Conservation (phyloP, 2,113 vertebrate species). For the Rousettus leschenaultii region DNA sequence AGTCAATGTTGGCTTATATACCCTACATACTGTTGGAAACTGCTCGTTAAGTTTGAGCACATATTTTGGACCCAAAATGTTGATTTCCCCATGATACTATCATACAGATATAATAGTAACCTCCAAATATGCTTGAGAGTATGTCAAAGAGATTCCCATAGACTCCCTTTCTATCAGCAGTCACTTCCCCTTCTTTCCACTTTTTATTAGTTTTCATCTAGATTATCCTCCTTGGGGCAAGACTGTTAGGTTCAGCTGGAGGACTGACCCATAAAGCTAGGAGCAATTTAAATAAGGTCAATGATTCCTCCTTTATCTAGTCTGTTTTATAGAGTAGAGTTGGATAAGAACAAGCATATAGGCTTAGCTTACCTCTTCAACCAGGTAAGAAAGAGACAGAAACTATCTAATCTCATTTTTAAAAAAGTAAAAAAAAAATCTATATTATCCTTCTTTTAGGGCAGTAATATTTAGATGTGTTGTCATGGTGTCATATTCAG, state of each 20-base stretch:
- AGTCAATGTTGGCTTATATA: background rate
- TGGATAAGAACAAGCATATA: background rate
- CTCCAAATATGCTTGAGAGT: background rate
- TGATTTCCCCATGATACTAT: background rate
- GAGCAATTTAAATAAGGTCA: background rate
- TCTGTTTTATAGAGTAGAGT: background rate
- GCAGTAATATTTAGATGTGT: background rate
- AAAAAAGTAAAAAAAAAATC: background rate
- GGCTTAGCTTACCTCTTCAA: background rate
- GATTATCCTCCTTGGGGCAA: background rate
- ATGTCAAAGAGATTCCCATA: background rate
- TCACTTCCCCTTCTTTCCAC: background rate
- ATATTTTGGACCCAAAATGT: background rate
- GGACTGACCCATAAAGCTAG: background rate
- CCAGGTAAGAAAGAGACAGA: background rate
- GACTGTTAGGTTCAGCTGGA: background rate
- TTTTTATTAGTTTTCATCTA: slow-evolving; percentile 3
- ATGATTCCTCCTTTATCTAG: background rate
- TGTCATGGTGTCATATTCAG: background rate
- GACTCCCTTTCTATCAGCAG: background rate
- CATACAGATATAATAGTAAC: background rate
- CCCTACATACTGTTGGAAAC: background rate
- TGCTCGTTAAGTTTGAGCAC: background rate
- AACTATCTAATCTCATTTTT: background rate
- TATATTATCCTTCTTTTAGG: background rate